A percentile compares a stretch with the other conserved stretches of the same genome.
These are phyloP conservation scores for Brachycybe producta DNA, from an alignment of 2,888 invertebrate species.

Conservation along the genomic window DNA sequence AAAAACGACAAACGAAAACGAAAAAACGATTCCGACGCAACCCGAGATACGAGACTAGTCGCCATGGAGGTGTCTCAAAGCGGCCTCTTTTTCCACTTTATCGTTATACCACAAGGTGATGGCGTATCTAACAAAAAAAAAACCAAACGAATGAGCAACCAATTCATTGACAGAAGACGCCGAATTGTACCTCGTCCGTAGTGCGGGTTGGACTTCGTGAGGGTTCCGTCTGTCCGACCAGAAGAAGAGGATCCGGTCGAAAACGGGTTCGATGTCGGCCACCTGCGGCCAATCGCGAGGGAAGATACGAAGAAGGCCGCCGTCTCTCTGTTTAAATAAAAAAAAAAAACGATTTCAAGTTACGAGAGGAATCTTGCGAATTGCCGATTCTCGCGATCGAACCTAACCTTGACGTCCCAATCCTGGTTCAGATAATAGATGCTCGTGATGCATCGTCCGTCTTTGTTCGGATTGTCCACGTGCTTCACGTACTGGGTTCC, in stretches of 20 bases:
- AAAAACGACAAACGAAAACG: too few species aligned
- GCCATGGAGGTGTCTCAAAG: too few species aligned
- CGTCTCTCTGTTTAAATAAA: conserved; percentile 39
- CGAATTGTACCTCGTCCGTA: conserved; percentile 48
- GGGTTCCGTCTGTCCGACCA: conserved; percentile 96
- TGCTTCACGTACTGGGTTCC: conserved; percentile 93
- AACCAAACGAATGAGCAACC: conserved; percentile 5
- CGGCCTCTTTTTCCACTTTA: conserved; percentile 62
- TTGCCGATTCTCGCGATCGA: too few species aligned
- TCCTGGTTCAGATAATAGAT: conserved; percentile 94
- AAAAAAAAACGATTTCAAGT: conserved; percentile 7
- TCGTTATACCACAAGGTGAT: conserved; percentile 90
- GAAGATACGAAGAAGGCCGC: conserved; percentile 82
- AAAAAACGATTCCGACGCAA: too few species aligned
- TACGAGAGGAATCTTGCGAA: too few species aligned
- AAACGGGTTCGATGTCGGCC: conserved; percentile 82
- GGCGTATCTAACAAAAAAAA: conserved; percentile 50
- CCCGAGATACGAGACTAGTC: too few species aligned
- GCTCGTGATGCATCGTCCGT: conserved; percentile 91
- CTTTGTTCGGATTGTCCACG: conserved; percentile 92
- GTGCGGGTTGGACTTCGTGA: conserved; percentile 90
- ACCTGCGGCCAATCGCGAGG: conserved; percentile 70
- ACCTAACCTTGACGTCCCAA: conserved; percentile 69
- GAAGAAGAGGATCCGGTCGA: conserved; percentile 88
- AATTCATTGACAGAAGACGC: not conserved